phyloP scores from a whole-genome alignment of 2,113 vertebrate species.

The Zapus hudsonius region DNA sequence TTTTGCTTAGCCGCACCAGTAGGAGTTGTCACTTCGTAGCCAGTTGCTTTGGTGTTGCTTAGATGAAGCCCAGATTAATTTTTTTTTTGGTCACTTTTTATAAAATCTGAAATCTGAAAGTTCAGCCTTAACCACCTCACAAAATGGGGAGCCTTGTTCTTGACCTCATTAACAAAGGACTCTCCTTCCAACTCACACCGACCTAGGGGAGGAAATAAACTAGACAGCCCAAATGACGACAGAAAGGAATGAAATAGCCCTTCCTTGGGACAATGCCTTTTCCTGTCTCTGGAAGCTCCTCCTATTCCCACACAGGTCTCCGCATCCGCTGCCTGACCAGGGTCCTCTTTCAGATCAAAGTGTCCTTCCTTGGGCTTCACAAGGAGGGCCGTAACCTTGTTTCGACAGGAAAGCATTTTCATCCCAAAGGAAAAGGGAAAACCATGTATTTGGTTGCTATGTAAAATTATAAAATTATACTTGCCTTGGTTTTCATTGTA shows the following conservation, averaged over 20 bases:
- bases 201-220: slow-evolving; percentile 84
- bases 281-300: slow-evolving; percentile 87
- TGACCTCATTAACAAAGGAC: slow-evolving; percentile 69
- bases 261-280: slow-evolving; percentile 86
- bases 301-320: slow-evolving; percentile 85
- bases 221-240: slow-evolving; percentile 85
- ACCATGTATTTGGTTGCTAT: slow-evolving; percentile 80
- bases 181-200: slow-evolving; percentile 72
- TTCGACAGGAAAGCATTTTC: slow-evolving; percentile 85
- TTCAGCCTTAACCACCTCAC: slow-evolving; percentile 72
- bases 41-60: neutral
- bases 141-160: slow-evolving; percentile 78
- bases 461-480: slow-evolving; percentile 73
- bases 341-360: slow-evolving; percentile 88
- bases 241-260: slow-evolving; percentile 78
- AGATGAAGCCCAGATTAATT: slow-evolving; percentile 60
- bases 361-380: slow-evolving; percentile 79
- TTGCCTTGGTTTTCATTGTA: slow-evolving; percentile 69
- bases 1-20: neutral
- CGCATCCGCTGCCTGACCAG: slow-evolving; percentile 82
- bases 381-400: slow-evolving; percentile 84
- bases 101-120: slow-evolving; percentile 73
- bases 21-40: slow-evolving; percentile 26
- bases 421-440: slow-evolving; percentile 83
- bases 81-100: slow-evolving; percentile 56